Base-by-base conservation (phyloP, 2,888 invertebrate species). In the Philaethria dido region DNA sequence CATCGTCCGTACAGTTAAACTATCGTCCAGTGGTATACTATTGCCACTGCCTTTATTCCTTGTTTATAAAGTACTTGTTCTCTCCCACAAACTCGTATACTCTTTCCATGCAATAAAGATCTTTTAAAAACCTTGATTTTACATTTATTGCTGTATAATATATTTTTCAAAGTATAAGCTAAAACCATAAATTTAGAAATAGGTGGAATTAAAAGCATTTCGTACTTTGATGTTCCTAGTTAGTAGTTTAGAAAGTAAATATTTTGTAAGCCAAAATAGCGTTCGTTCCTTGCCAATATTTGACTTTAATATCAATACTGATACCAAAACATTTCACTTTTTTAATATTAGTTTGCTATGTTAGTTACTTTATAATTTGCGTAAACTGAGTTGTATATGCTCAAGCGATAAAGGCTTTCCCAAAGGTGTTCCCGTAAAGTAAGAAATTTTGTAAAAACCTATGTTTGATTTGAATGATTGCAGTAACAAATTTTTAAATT, bases 261-360 rank as follows among this genome's bases (percentile, higher is more conserved):
- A 52, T 52, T 52, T 52, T 52, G n/a, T 52, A 52, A 52, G 52
- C 52, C 11, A 33, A 52, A 52, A 52, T 52, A 52, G 52, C 52
- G 29, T 29, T 33, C 11, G 52, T 52, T 33, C 9, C 39, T 57
- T 57, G 55, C 39, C 55, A 39, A 57, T 57, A 57, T 57, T 39
- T 39, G 39, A 39, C 36, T 57, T 57, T 39, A 39, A 20, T 57
- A 42, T 52, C 16, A 52, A 52, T 52, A 16, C 52, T 29, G 11
- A 52, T 52, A 52, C 5, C 52, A 52, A 52, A 52, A 11, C 16
- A 11, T 29, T 13, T 16, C n/a, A 33, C 29, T 33, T 52, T 52
- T 29, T 13, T 3, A 50, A 9, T 16, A 29, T 52, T 29, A 1
- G 13, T 50, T 50, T 50, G n/a, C n/a, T 29, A 50, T n/a, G n/a